These are phyloP conservation scores for Desmophyllum pertusum DNA, from an alignment of 92 coral and sea anemone species.

Conservation along the genomic window DNA sequence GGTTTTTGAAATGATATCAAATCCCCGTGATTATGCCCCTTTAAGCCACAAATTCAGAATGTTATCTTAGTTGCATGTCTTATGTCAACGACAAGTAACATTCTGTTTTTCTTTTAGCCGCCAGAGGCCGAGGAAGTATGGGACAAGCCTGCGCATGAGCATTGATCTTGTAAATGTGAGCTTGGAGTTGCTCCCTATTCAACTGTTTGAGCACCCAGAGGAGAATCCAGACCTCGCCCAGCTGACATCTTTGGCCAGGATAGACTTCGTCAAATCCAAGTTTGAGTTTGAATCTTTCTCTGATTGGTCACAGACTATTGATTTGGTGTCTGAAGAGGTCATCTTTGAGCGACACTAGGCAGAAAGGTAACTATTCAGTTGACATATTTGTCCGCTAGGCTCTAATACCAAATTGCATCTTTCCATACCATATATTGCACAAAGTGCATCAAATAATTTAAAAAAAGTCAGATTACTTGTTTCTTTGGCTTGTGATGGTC, in stretches of 20 bases:
- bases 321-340: constrained; percentile 93
- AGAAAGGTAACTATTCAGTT: constrained; percentile 65
- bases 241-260: constrained; percentile 86
- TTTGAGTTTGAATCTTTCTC: constrained; percentile 93
- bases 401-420: not conserved
- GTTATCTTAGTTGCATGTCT: too few species aligned
- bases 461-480: too few species aligned
- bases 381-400: not conserved
- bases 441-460: too few species aligned
- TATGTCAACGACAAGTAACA: not conserved
- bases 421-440: not conserved
- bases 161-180: constrained; percentile 92
- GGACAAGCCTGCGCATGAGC: constrained; percentile 90
- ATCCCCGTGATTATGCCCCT: too few species aligned
- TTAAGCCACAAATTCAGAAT: too few species aligned
- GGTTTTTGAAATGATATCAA: too few species aligned
- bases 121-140: constrained; percentile 87
- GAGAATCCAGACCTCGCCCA: constrained; percentile 46
- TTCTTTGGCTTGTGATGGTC: too few species aligned
- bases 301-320: constrained; percentile 98
- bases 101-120: constrained; percentile 53
- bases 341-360: constrained; percentile 92
- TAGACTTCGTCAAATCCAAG: constrained; percentile 94
- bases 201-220: constrained; percentile 82
- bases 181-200: constrained; percentile 85